phyloP scores from a whole-genome alignment of 2,113 vertebrate genomes.

The Panthera uncia region DNA sequence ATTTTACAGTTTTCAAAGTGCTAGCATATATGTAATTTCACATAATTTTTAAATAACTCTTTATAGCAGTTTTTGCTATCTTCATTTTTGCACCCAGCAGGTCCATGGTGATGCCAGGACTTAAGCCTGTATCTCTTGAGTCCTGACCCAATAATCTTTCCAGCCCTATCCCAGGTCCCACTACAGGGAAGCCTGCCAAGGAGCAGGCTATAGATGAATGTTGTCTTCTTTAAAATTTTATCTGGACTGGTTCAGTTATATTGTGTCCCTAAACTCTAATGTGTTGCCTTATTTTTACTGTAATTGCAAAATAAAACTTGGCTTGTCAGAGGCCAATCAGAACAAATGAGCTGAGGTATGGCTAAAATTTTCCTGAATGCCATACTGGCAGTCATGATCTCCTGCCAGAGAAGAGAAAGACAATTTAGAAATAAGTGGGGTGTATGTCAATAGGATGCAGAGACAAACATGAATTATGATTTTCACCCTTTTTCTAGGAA shows the following conservation, averaged over 20 bases:
- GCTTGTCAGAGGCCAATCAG: neutral
- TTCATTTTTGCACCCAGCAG: neutral
- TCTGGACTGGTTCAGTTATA: neutral
- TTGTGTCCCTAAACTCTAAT: neutral
- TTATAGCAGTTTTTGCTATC: neutral
- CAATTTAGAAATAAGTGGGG: neutral
- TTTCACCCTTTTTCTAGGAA: neutral
- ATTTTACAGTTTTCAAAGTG: neutral
- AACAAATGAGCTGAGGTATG: neutral
- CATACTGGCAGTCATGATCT: neutral
- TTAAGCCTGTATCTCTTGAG: neutral
- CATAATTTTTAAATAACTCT: neutral
- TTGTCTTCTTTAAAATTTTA: neutral
- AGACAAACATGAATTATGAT: neutral
- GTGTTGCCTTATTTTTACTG: neutral
- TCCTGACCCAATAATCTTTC: neutral
- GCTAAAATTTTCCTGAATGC: neutral
- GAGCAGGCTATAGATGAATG: neutral
- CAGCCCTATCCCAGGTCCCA: neutral
- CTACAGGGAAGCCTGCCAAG: neutral
- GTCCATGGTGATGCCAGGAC: neutral
- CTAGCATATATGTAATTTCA: neutral
- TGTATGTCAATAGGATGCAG: neutral
- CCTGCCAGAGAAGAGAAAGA: neutral
- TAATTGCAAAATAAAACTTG: conserved; percentile 10